A percentile compares a stretch with the other conserved stretches of the same genome.
Conservation (phyloP, 2,113 vertebrate species). For the Leucosticte australis region DNA sequence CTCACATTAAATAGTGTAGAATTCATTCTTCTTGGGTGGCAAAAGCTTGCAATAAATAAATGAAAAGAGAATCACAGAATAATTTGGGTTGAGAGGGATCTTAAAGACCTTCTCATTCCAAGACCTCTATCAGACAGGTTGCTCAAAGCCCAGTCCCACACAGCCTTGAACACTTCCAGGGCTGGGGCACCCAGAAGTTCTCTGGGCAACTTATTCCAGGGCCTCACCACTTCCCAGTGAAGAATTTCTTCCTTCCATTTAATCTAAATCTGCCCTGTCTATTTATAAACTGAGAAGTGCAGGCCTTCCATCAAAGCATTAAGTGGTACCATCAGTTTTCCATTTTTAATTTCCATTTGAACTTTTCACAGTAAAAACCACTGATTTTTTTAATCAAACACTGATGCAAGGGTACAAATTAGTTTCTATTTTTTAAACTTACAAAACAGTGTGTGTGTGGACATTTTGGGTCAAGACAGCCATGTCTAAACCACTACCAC, state of each 20-base stretch:
- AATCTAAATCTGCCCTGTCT: not conserved
- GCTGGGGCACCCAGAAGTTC: not conserved
- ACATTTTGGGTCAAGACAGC: not conserved
- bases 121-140: not conserved
- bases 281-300: not conserved
- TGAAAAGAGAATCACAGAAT: not conserved
- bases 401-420: not conserved
- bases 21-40: conserved; percentile 77
- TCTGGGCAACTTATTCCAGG: not conserved
- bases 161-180: not conserved
- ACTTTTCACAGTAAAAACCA: not conserved
- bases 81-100: not conserved
- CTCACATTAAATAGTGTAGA: conserved; percentile 71
- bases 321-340: not conserved
- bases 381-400: not conserved
- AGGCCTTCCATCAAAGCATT: not conserved
- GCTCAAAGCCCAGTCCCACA: not conserved
- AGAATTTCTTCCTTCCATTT: not conserved
- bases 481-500: not conserved
- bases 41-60: conserved; percentile 71
- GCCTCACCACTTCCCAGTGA: not conserved
- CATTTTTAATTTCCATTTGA: not conserved
- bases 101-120: not conserved
- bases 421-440: not conserved
- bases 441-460: accelerated